Base-by-base conservation (phyloP, 2,797 vertebrate species). In the Dicrostonyx torquatus region DNA sequence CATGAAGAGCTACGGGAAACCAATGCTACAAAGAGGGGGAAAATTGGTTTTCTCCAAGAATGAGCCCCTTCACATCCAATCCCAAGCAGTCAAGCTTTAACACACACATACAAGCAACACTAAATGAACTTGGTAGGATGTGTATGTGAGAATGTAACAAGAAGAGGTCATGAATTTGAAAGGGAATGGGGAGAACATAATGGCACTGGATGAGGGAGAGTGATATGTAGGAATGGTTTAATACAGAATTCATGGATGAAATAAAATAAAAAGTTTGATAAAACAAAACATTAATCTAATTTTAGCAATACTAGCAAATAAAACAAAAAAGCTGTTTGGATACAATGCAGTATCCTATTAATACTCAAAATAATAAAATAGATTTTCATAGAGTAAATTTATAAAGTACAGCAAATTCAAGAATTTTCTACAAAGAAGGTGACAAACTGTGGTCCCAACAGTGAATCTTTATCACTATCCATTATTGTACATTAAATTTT, bases 231-330 rank as follows among this genome's bases (percentile, higher is more conserved):
- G n/a, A 58, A 55, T 37, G 9, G 55, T 37, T 22, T 37, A 79
- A 37, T n/a, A n/a, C n/a, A n/a, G n/a, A n/a, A n/a, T n/a, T 53
- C 22, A 79, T 58, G 50, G 14, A 37, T 55, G 11, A 58, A 79
- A n/a, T n/a, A n/a, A n/a, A n/a, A n/a, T n/a, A n/a, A n/a, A n/a
- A n/a, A n/a, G n/a, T n/a, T n/a, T n/a, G n/a, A n/a, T n/a, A n/a
- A n/a, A n/a, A n/a, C n/a, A n/a, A n/a, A n/a, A n/a, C n/a, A n/a
- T n/a, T n/a, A n/a, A 83, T 73, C 31, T 60, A 64, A 66, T 72
- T 75, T 87, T 3, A 92, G 14, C 37, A 92, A 85, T 84, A 93
- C 87, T 83, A 93, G 37, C 26, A 93, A 48, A 55, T 87, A 87
- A 89, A 31, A 79, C 29, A 34, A 87, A 86, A 77, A 80, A 89